Base-by-base conservation (phyloP, 2,113 vertebrate species). In the Progne subis region DNA sequence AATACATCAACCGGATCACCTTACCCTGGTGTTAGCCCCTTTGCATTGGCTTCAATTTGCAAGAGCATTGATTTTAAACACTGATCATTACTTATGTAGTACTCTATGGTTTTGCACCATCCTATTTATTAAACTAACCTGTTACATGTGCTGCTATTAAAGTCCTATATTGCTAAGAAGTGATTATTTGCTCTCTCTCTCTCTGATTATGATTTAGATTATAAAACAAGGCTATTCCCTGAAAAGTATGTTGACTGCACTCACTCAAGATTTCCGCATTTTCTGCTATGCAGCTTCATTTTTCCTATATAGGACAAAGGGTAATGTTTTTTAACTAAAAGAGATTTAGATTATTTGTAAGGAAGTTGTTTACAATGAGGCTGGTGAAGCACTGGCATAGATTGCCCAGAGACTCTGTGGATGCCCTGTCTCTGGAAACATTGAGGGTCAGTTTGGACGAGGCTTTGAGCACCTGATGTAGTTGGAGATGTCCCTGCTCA, bases 41-140 rank as follows among this genome's bases (percentile, higher is more conserved):
- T 80, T 94, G 52, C 81, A 88, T 86, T 90, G 82, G 68, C 83
- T 95, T 49, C 75, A 77, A 64, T 95, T 94, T 96, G 87, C 59
- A 74, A 74, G 34, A 83, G 70, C 89, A 87, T 92, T 95, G 83
- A 94, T 97, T 97, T 96, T 92, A 93, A 94, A 70, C 57, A 80
- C 69, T 80, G 87, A 88, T 70, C 85, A 69, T 94, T 95, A 90
- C 47, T 94, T 91, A 95, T 41, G 64, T 61, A 83, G 47, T 46
- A 52, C 77, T 93, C 74, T 18, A 8, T 68, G 53, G 77, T 75
- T 96, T 92, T 84, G 47, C 29, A 23, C 55, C 68, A 31, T 92
- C 34, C 65, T 90, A 57, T 86, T 86, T 92, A 88, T 96, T 92
- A 85, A 94, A 85, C 44, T 53, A 76, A 78, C 74, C 88, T 93